phyloP scores from a whole-genome alignment of 2,888 invertebrate species.

The Torymus auratus region DNA sequence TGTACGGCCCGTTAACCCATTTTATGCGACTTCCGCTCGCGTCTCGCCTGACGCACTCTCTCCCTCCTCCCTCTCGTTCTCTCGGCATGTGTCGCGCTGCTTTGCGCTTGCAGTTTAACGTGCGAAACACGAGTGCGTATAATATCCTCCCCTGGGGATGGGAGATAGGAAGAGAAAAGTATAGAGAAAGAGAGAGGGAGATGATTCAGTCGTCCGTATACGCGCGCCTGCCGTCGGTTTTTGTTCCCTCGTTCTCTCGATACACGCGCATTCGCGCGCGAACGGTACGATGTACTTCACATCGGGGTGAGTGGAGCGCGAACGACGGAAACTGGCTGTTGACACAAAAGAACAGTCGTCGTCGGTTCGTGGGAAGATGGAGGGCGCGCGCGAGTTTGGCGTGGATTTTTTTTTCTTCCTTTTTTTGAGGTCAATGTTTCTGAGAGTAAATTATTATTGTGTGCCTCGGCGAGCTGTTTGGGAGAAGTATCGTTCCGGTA shows the following conservation, averaged over 20 bases:
- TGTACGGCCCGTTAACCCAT: slow-evolving; percentile 12
- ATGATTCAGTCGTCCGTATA: background rate
- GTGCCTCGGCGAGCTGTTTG: background rate
- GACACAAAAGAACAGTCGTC: slow-evolving; percentile 1
- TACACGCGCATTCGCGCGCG: background rate
- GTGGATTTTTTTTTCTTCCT: background rate
- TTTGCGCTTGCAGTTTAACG: no score
- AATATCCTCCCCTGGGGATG: no score
- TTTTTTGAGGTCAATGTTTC: slow-evolving; percentile 14
- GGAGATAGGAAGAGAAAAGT: no score
- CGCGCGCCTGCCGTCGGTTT: background rate
- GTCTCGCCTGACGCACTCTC: background rate
- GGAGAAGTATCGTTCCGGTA: no score
- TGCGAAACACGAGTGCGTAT: no score
- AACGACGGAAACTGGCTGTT: slow-evolving; percentile 11
- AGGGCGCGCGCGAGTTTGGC: background rate
- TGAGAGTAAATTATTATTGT: slow-evolving; percentile 3
- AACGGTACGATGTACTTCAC: slow-evolving; percentile 12
- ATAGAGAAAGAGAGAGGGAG: background rate
- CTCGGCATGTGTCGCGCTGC: background rate
- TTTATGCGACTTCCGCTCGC: background rate
- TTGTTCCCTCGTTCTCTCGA: slow-evolving; percentile 14
- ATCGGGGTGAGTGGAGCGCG: slow-evolving; percentile 31
- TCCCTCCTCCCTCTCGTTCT: background rate
- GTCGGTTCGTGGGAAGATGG: background rate